Base-by-base conservation (phyloP, 2,888 invertebrate species). In the Erebia aethiops region DNA sequence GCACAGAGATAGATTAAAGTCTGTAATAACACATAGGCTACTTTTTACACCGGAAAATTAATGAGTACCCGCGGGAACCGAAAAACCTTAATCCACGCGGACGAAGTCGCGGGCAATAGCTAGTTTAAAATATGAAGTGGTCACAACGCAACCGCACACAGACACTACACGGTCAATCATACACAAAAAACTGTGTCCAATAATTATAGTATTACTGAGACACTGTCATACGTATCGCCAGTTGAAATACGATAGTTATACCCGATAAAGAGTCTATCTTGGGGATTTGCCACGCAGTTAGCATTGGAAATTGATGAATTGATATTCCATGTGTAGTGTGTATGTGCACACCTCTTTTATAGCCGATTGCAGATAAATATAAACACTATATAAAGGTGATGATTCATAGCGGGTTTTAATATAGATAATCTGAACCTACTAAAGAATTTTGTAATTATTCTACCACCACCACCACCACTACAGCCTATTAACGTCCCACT, bases 291-390 rank as follows among this genome's bases (percentile, higher is more conserved):
- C 75, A 76, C 78, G 77, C 77, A 71, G 74, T 77, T 79, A 76
- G 79, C 78, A 80, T 79, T 80, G 79, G 77, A 76, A 79, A 78
- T 79, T 60, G 74, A 71, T 71, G 68, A 76, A 77, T 79, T 80
- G 76, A 74, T 79, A 80, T 79, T 80, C 79, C 35, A 73, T 74
- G 66, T 75, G 77, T 26, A 21, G 1, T 21, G n/a, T n/a, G n/a
- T 73, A 75, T 67, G 69, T 71, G 67, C 71, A 61, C 73, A 69
- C 74, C 64, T 69, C 71, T 16, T 61, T 65, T 76, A 70, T 71
- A 67, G 65, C 60, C 74, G 74, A 76, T 76, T 72, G 71, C 52
- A 71, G 62, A 69, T 67, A 72, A 35, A 7, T 75, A 71, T 75
- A 74, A 71, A 72, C 67, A 70, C 65, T 70, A 69, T 72, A 72